Evolutionary conservation across 2,113 vertebrate species (phyloP), one percentile per base, ranked within the genome.

Genomic region (Ammospiza caudacuta): DNA sequence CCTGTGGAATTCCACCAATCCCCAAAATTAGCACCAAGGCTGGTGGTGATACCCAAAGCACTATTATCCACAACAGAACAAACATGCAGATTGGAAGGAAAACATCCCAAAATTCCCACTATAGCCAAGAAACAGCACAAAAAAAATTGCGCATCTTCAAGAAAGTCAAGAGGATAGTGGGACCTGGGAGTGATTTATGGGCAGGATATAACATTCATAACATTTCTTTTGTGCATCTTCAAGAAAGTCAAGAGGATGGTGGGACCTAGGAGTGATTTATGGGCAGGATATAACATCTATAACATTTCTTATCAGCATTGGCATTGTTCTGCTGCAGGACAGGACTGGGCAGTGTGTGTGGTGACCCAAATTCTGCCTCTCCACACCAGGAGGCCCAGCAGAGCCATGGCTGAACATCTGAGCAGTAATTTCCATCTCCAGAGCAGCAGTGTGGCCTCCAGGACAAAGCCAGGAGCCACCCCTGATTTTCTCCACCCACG

Each of bases 261-360:
- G 22, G 9, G 24, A 47, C 20, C 25, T 11, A 10, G 15, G 19
- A 47, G 35, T 41, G 37, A 57, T 82, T 72, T 41, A 25, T 28
- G 20, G 31, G 44, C 17, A 47, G 74, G 4, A 64, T 15, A 9
- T 41, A 41, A 41, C 13, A 41, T 41, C 13, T 41, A 15, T 41
- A 25, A 33, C 14, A 20, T 66, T 73, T 86, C 28, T 51, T 43
- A 18, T 4, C n/a, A 72, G 19, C 22, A 18, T 0, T 62, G 68
- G 39, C 28, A 44, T 12, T 67, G 52, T 12, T 78, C 16, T 9
- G 2, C 7, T 58, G 37, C 41, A 63, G 39, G n/a, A 10, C 62
- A 41, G 17, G 22, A 9, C 1, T 39, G 55, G 46, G 59, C 25
- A 51, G 37, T 0, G 24, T 0, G 24, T 5, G 20, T 20, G 54